Evolutionary conservation across 2,113 vertebrate genomes (phyloP), one percentile per base, ranked within the genome.

Genomic region (Psettodes erumei): DNA sequence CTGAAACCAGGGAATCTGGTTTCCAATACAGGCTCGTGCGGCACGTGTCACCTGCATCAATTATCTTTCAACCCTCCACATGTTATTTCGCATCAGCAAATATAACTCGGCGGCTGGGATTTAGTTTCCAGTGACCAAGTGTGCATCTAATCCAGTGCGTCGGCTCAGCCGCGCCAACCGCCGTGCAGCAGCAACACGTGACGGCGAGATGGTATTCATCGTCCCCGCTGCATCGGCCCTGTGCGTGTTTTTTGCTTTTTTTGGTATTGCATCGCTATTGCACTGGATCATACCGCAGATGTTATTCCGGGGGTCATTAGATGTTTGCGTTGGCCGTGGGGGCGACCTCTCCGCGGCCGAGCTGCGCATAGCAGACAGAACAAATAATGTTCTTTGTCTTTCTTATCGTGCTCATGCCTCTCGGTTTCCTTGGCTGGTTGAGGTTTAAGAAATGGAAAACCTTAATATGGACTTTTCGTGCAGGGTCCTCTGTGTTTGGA

Each of bases 231-330:
- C 23, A 48, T 40, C 58, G 40, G 77, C 56, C 38, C 58, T 40
- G 71, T 66, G 67, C 15, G 35, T 64, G 64, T 67, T 62, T 71
- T 54, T 7, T 7, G 11, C 48, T 35, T 71, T 71, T 68, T 77
- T 81, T 53, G 56, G 73, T 77, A 60, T 59, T 63, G 50, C 74
- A 42, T 58, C 3, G 23, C 38, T 77, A 6, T 66, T 65, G 30
- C 58, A 69, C 86, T 86, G 61, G 67, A 80, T 88, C 79, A 81
- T 81, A 65, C 40, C 43, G 27, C 79, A 81, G 74, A 81, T 81
- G 82, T 85, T 83, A 56, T 66, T 85, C 35, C 81, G 47, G 50
- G 21, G 51, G 27, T 71, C 56, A 9, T 86, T 81, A 78, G 56
- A 64, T 86, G 70, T 86, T 86, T 88, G 63, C 21, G 9, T 88